Conservation (phyloP, 30 jellyfish, hydroid and myxozoan genomes). For the Morbakka virulenta region DNA sequence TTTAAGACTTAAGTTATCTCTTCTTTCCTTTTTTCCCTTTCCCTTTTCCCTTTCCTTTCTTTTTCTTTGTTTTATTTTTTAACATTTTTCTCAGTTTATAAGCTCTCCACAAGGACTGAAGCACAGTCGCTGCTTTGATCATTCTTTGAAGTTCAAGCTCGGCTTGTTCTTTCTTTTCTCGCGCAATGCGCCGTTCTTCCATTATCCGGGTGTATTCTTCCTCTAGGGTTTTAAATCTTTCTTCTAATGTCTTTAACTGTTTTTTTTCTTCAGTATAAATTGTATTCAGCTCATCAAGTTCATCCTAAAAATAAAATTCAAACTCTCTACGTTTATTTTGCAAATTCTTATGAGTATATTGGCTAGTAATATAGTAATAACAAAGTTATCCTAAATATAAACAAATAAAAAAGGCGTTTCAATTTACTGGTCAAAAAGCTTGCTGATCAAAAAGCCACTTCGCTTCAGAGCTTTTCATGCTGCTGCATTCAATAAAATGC, state of each 20-base stretch:
- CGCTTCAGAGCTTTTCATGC: too few relatives aligned
- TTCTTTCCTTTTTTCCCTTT: slow-evolving; percentile 46
- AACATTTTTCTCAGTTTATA: slow-evolving; percentile 84
- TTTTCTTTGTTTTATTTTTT: slow-evolving; percentile 76
- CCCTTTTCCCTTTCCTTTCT: slow-evolving; percentile 66
- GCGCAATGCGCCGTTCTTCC: slow-evolving; percentile 86
- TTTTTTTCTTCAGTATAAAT: slow-evolving; percentile 83
- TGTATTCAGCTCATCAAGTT: slow-evolving; percentile 67
- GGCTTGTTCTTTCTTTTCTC: slow-evolving; percentile 85
- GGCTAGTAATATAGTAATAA: too few relatives aligned
- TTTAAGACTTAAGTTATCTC: too few relatives aligned
- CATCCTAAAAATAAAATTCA: too few relatives aligned
- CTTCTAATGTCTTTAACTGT: slow-evolving; percentile 74
- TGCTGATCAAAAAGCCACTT: too few relatives aligned
- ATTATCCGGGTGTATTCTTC: slow-evolving; percentile 65
- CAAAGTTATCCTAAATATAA: too few relatives aligned
- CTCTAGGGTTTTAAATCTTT: slow-evolving; percentile 70
- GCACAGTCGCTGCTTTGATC: slow-evolving; percentile 89
- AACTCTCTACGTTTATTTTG: too few relatives aligned
- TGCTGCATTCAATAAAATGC: too few relatives aligned
- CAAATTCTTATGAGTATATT: too few relatives aligned
- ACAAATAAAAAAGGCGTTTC: too few relatives aligned
- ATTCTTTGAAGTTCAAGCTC: slow-evolving; percentile 71
- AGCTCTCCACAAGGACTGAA: slow-evolving; percentile 95
- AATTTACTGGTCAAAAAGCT: too few relatives aligned